phyloP scores from a whole-genome alignment of 2,888 invertebrate genomes.

The Erebia aethiops region DNA sequence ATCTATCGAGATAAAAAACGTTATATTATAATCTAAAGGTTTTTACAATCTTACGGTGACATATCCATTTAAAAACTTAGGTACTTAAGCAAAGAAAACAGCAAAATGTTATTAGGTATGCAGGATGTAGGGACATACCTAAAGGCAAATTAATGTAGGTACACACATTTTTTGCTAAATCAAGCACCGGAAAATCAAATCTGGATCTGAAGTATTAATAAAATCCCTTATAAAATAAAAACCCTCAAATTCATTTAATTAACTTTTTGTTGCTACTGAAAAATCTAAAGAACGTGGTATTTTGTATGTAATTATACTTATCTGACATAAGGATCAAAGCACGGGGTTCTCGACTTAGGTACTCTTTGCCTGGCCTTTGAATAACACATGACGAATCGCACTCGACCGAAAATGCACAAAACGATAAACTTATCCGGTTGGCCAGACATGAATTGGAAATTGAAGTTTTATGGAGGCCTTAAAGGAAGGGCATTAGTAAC shows the following conservation, averaged over 20 bases:
- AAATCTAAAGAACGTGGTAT: background rate
- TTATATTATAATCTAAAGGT: too few species aligned
- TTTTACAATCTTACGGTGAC: too few species aligned
- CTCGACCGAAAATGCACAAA: conserved; percentile 41
- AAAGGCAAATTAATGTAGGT: background rate
- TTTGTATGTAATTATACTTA: conserved; percentile 10
- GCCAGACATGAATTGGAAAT: conserved; percentile 44
- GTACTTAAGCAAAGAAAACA: too few species aligned
- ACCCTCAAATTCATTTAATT: background rate
- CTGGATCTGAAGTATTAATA: too few species aligned
- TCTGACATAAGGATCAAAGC: conserved; percentile 13
- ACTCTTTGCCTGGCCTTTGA: conserved; percentile 30
- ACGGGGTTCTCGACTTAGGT: conserved; percentile 11
- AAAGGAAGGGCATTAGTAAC: conserved; percentile 38
- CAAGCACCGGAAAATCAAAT: conserved; percentile 6
- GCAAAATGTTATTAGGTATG: too few species aligned
- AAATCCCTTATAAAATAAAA: too few species aligned
- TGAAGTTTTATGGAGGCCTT: conserved; percentile 42
- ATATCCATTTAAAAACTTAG: too few species aligned
- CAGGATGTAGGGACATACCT: background rate
- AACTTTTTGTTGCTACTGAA: conserved; percentile 14
- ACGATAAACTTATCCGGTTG: conserved; percentile 44
- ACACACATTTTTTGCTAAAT: background rate
- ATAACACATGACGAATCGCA: conserved; percentile 41
- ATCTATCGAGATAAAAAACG: too few species aligned